Evolutionary conservation across 2,113 vertebrate genomes (phyloP), one percentile per base, ranked within the genome.

Genomic region (Gila orcuttii): DNA sequence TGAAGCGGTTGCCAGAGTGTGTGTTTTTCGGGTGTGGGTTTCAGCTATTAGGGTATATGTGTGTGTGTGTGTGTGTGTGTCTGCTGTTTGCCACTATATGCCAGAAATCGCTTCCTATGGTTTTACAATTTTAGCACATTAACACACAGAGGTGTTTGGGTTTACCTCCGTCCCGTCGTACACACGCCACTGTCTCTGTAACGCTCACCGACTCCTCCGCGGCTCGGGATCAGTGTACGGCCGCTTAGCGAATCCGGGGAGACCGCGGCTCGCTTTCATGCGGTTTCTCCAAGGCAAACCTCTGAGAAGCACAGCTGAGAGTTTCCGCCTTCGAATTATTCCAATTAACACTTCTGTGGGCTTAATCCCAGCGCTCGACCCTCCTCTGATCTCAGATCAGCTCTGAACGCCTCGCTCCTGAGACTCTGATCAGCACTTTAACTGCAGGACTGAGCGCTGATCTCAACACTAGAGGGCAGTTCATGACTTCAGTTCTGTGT

Each of bases 1-100:
- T 88, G 88, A 87, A 85, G 82, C 71, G 90, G 87, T 75, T 92
- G 93, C 93, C 93, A 94, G 91, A 19, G 21, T 71, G 57, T 68
- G 68, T 50, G 55, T 79, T 52, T 79, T 82, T 62, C 28, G 68
- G 59, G 83, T 85, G 39, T 85, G 52, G 47, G 60, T 66, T 57
- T 74, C 33, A 9, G 52, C n/a, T 73, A 80, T 81, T 57, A 45
- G 85, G 50, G 83, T 64, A 25, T 36, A 3, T 36, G 33, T 36
- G 33, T 36, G 33, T 36, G 33, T 33, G 33, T 33, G 33, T 83
- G 74, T 59, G 76, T 79, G 2, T 79, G 50, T 88, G 76, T 87
- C 10, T 87, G 69, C n/a, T 39, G 66, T 36, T 52, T 50, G 60
- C 42, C 79, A 52, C 55, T 33, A 60, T 79, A 79, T 79, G 77